Evolutionary conservation across 2,113 vertebrate genomes (phyloP).

Genomic region (Natator depressus): DNA sequence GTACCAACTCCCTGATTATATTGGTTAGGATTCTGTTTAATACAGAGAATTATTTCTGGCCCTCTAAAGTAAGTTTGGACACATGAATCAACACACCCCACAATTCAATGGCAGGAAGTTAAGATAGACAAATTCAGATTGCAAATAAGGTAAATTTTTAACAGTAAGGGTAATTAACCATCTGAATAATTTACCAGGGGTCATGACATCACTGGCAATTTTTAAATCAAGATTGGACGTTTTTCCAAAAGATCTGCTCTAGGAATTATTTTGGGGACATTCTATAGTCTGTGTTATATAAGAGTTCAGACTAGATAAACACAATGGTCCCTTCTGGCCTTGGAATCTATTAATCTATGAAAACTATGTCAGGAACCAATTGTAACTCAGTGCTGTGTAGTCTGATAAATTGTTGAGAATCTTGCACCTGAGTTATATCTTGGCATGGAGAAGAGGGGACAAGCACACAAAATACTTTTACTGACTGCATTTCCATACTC

Average conservation of each 20-base stretch:
- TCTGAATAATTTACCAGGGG: background rate
- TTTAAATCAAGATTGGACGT: background rate
- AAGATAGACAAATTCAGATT: background rate
- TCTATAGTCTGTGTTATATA: background rate
- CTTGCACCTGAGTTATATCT: background rate
- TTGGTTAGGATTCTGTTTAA: background rate
- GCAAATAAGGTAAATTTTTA: background rate
- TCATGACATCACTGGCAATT: background rate
- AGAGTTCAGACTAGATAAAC: background rate
- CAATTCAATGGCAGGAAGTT: background rate
- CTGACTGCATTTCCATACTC: background rate
- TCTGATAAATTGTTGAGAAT: background rate
- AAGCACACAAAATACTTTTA: background rate
- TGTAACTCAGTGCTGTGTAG: background rate
- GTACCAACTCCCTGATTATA: background rate
- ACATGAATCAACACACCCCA: background rate
- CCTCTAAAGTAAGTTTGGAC: background rate
- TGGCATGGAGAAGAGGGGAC: background rate
- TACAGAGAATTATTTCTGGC: background rate
- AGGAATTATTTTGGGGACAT: background rate
- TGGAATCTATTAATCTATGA: background rate
- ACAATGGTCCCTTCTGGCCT: background rate
- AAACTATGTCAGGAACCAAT: background rate
- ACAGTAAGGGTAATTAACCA: background rate
- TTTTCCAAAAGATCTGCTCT: background rate